Evolutionary conservation across 2,113 vertebrate genomes (phyloP).

Genomic region (Ellobius talpinus): DNA sequence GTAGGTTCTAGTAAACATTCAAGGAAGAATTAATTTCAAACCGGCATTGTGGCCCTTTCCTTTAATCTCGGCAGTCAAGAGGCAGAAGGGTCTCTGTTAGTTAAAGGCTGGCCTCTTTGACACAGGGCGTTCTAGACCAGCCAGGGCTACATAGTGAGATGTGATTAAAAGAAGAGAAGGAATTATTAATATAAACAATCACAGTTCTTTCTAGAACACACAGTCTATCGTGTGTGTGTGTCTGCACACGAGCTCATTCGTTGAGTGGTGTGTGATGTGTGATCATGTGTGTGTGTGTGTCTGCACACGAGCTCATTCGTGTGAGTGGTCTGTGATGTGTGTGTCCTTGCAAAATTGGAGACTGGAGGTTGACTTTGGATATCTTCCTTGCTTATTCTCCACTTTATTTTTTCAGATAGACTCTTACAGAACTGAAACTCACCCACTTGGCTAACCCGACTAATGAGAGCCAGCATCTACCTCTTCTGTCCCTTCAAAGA

Average conservation of each 20-base stretch:
- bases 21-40: not conserved
- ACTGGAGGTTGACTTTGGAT: not conserved
- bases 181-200: not conserved
- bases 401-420: not conserved
- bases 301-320: not conserved
- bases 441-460: not conserved
- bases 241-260: not conserved
- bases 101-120: no score
- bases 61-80: no score
- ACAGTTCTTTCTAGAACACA: not conserved
- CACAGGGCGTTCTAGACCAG: not conserved
- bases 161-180: not conserved
- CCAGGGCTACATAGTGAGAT: not conserved
- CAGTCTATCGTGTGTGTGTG: no score
- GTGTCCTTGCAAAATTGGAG: not conserved
- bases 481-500: not conserved
- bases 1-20: not conserved
- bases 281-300: no score
- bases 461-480: not conserved
- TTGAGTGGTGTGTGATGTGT: not conserved
- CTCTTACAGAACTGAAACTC: not conserved
- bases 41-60: not conserved
- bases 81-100: no score
- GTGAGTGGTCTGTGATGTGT: not conserved
- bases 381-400: not conserved